Percentiles rank a stretch among this genome's conserved stretches.
These are phyloP conservation scores for Neodiprion lecontei DNA, from an alignment of 1,140 invertebrate genomes.

Conservation along the genomic window DNA sequence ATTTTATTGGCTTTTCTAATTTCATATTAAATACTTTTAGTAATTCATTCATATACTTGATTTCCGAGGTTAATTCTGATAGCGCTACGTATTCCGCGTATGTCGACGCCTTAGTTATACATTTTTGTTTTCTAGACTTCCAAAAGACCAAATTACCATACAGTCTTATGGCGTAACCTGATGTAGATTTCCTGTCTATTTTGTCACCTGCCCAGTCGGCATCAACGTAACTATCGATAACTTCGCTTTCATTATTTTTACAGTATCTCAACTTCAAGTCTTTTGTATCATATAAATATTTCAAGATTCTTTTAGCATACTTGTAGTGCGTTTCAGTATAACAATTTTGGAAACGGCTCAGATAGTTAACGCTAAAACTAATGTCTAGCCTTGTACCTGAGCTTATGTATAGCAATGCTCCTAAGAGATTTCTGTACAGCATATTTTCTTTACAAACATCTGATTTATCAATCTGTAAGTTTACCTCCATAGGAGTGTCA, in stretches of 20 bases:
- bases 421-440: conserved; percentile 45
- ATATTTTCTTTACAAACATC: conserved; percentile 20
- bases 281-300: conserved; percentile 39
- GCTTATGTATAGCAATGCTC: conserved; percentile 47
- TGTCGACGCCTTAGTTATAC: conserved; percentile 40
- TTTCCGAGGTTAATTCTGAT: conserved; percentile 31
- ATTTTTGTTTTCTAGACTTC: conserved; percentile 22
- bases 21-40: not conserved
- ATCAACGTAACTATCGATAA: conserved; percentile 21
- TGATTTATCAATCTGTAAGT: conserved; percentile 30
- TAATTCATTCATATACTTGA: conserved; percentile 17
- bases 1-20: conserved; percentile 15
- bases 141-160: conserved; percentile 24
- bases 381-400: conserved; percentile 51
- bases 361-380: conserved; percentile 41
- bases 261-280: conserved; percentile 4
- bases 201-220: conserved; percentile 32
- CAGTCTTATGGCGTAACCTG: conserved; percentile 26
- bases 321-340: conserved; percentile 36
- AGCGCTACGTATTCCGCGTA: conserved; percentile 51
- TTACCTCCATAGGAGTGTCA: conserved; percentile 26
- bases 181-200: conserved; percentile 29
- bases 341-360: conserved; percentile 38
- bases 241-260: no score
- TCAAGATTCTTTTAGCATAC: conserved; percentile 39